phyloP scores from a whole-genome alignment of 1,140 invertebrate species.

The Drosophila sp. region DNA sequence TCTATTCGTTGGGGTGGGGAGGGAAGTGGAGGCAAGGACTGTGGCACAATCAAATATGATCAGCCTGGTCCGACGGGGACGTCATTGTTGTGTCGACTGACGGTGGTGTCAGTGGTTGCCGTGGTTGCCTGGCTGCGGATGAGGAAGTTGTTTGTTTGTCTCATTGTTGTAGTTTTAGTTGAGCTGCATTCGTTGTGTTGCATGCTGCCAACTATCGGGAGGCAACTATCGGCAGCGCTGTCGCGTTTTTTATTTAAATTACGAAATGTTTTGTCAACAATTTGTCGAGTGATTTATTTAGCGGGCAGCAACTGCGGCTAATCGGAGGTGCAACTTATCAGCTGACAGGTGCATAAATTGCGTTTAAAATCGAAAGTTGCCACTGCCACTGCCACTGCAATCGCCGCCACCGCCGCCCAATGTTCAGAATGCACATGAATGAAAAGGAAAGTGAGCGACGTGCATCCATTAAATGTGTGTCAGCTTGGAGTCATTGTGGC shows the following conservation, averaged over 20 bases:
- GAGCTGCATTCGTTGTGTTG: conserved; percentile 46
- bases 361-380: conserved; percentile 77
- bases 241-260: conserved; percentile 78
- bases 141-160: conserved; percentile 67
- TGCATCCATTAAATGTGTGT: conserved; percentile 81
- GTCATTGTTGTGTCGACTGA: conserved; percentile 37
- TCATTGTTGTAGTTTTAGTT: conserved; percentile 2
- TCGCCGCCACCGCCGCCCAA: conserved; percentile 24
- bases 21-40: no score
- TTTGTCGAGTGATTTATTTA: conserved; percentile 79
- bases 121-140: conserved; percentile 47
- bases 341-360: conserved; percentile 82
- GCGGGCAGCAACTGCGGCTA: conserved; percentile 48
- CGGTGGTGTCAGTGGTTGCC: conserved; percentile 12
- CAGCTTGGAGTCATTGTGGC: conserved; percentile 39
- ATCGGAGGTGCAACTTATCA: conserved; percentile 74
- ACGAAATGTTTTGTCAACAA: conserved; percentile 83
- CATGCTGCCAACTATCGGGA: conserved; percentile 69
- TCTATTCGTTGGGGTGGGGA: neutral
- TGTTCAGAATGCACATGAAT: conserved; percentile 42
- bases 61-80: conserved; percentile 7
- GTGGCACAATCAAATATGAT: conserved; percentile 52
- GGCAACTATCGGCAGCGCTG: conserved; percentile 68
- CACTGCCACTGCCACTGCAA: conserved; percentile 19
- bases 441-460: conserved; percentile 79